Percentiles rank a stretch among this genome's conserved stretches.
Evolutionary conservation across 2,888 invertebrate genomes (phyloP).

Genomic region (Torymus tubicola): DNA sequence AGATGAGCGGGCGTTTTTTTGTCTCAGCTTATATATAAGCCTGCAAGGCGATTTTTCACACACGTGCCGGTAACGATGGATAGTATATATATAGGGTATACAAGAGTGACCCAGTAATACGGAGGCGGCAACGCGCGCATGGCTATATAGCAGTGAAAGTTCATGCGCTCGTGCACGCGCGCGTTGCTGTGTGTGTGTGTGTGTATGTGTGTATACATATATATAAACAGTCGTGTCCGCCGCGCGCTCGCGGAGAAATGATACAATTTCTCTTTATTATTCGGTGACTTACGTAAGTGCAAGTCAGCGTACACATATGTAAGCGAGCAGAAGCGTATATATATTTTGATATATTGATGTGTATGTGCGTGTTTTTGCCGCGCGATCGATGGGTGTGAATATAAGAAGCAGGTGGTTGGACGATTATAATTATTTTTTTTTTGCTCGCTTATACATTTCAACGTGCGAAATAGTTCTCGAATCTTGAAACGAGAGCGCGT

Average conservation of each 20-base stretch:
- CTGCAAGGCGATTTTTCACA: too few species aligned
- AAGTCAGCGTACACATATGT: not conserved
- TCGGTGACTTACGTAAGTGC: slow-evolving; percentile 60
- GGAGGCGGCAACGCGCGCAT: not conserved
- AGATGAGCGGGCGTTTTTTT: too few species aligned
- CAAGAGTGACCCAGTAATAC: slow-evolving; percentile 41
- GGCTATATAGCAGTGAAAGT: slow-evolving; percentile 66
- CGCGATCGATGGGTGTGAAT: not conserved
- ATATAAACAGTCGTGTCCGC: slow-evolving; percentile 9
- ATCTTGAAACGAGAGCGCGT: not conserved
- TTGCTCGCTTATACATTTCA: too few species aligned
- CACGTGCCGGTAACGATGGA: too few species aligned
- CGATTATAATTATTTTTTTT: slow-evolving; percentile 16
- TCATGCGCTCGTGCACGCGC: slow-evolving; percentile 55
- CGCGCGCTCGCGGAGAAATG: slow-evolving; percentile 57
- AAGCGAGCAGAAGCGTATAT: not conserved
- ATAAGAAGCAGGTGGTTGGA: slow-evolving; percentile 21
- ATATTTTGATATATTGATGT: too few species aligned
- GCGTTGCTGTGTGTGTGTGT: slow-evolving; percentile 17
- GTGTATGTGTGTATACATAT: too few species aligned
- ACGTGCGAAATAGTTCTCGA: too few species aligned
- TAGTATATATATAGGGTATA: too few species aligned
- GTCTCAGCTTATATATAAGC: too few species aligned
- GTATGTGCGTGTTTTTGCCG: not conserved
- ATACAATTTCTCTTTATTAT: slow-evolving; percentile 68